These are phyloP conservation scores for Emberiza fucata DNA, from an alignment of 2,113 vertebrate genomes.

Conservation along the genomic window DNA sequence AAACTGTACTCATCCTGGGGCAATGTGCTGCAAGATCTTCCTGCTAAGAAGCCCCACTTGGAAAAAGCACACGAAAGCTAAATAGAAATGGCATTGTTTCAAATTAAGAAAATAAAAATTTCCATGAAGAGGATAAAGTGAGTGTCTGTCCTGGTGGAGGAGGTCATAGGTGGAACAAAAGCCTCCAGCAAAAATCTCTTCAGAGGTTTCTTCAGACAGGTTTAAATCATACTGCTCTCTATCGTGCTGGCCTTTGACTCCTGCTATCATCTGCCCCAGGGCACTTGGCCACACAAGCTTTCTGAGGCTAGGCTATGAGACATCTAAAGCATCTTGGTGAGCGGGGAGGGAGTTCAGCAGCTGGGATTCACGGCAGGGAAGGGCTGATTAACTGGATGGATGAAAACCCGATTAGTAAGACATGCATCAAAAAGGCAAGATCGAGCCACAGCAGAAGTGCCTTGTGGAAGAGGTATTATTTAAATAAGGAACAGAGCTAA, in stretches of 20 bases:
- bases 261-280: neutral
- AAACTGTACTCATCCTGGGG: neutral
- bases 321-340: neutral
- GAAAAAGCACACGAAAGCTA: neutral
- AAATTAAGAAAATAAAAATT: neutral
- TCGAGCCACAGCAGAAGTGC: accelerated
- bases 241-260: conserved; percentile 38
- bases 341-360: neutral
- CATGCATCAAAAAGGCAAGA: neutral
- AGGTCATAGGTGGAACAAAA: conserved; percentile 54
- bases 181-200: conserved; percentile 36
- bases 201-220: conserved; percentile 2
- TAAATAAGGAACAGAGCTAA: conserved; percentile 2
- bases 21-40: neutral
- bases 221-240: conserved; percentile 27
- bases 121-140: neutral
- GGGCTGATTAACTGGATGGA: neutral
- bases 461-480: neutral
- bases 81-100: neutral
- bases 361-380: neutral
- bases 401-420: neutral
- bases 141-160: neutral
- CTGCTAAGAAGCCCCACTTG: neutral
- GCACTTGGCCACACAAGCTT: conserved; percentile 33
- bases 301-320: neutral